phyloP scores from a whole-genome alignment of 2,888 invertebrate genomes.

The Ypsolopha scabrella region DNA sequence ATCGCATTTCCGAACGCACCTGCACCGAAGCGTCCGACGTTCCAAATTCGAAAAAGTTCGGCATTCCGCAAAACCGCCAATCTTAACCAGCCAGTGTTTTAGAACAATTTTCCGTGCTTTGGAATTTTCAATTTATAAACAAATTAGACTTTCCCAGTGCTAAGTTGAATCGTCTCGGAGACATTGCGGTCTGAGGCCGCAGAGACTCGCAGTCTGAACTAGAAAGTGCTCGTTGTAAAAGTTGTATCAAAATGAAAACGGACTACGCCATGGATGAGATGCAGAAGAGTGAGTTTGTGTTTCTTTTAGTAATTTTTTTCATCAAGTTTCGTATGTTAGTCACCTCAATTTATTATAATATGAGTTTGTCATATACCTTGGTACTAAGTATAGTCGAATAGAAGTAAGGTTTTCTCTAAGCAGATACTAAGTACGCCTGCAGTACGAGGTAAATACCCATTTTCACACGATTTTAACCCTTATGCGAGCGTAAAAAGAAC shows the following conservation, averaged over 20 bases:
- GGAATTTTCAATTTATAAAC: slow-evolving; percentile 48
- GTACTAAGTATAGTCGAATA: too few relatives aligned
- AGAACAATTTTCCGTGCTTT: slow-evolving; percentile 17
- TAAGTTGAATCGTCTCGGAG: slow-evolving; percentile 27
- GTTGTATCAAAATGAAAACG: slow-evolving; percentile 53
- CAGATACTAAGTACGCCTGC: too few relatives aligned
- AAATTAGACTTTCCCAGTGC: slow-evolving; percentile 41
- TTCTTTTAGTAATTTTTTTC: background rate
- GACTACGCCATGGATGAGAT: slow-evolving; percentile 67
- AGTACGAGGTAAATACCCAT: too few relatives aligned
- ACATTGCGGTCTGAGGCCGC: slow-evolving; percentile 38
- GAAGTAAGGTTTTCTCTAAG: too few relatives aligned
- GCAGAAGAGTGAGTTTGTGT: slow-evolving; percentile 58
- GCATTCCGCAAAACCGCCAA: slow-evolving; percentile 2
- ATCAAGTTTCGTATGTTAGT: background rate
- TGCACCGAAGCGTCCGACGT: background rate
- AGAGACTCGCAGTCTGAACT: slow-evolving; percentile 29
- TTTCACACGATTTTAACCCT: too few relatives aligned
- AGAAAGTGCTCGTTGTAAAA: slow-evolving; percentile 35
- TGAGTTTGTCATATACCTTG: too few relatives aligned
- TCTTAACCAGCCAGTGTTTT: slow-evolving; percentile 6
- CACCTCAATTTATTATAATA: too few relatives aligned
- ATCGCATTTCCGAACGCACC: slow-evolving; percentile 1
- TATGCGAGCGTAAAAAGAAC: too few relatives aligned
- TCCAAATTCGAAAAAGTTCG: too few relatives aligned